Evolutionary conservation across 2,113 vertebrate species (phyloP).

Genomic region (Laticauda laticaudata): DNA sequence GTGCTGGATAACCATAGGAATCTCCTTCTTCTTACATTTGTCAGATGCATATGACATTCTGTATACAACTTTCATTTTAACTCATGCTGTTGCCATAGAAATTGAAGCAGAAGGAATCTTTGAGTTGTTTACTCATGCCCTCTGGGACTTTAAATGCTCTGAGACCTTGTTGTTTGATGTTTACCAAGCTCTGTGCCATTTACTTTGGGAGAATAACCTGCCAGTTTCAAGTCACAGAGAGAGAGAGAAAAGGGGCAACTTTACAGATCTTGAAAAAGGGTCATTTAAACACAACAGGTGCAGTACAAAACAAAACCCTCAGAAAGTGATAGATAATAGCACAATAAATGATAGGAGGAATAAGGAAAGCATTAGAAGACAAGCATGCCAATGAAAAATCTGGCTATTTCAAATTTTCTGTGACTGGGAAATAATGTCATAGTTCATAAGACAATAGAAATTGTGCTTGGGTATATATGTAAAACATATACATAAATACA

Average conservation of each 20-base stretch:
- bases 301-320: neutral
- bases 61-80: constrained; percentile 50
- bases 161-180: constrained; percentile 20
- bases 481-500: neutral
- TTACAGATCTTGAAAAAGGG: constrained; percentile 8
- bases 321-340: neutral
- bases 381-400: neutral
- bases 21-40: constrained; percentile 19
- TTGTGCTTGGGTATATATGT: neutral
- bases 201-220: neutral
- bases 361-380: neutral
- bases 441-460: neutral
- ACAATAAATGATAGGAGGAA: neutral
- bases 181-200: constrained; percentile 8
- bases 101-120: constrained; percentile 44
- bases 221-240: constrained; percentile 12
- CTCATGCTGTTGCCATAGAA: constrained; percentile 58
- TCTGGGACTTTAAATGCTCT: constrained; percentile 28
- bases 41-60: constrained; percentile 37
- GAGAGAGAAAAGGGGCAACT: constrained; percentile 9
- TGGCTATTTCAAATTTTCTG: neutral
- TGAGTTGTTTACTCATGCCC: constrained; percentile 32
- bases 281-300: constrained; percentile 15
- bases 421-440: neutral
- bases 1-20: neutral